phyloP scores from a whole-genome alignment of 2,888 invertebrate genomes.

The Euzetes globulus region DNA sequence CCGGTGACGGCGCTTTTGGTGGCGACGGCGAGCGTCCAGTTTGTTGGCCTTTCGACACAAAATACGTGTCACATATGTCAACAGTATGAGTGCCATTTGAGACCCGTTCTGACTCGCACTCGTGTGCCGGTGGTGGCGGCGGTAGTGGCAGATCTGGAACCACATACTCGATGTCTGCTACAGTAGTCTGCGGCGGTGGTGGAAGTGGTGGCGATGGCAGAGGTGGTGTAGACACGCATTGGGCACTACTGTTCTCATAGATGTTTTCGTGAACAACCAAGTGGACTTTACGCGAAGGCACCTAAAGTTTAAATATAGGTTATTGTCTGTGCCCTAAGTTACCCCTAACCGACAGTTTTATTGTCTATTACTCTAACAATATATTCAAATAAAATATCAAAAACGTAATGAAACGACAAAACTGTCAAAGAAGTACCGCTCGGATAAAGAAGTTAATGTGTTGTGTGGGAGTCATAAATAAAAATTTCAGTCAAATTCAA shows the following conservation, averaged over 20 bases:
- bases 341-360: background rate
- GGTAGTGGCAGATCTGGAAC: background rate
- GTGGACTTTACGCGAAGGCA: conserved; percentile 12
- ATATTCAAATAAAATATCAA: background rate
- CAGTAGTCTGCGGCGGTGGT: background rate
- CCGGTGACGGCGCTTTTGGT: background rate
- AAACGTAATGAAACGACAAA: background rate
- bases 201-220: background rate
- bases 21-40: background rate
- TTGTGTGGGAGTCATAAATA: background rate
- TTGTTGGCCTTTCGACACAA: background rate
- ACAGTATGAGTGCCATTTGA: background rate
- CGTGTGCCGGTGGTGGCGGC: background rate
- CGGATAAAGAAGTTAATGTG: background rate
- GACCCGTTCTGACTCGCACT: background rate
- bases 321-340: background rate
- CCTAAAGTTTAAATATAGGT: background rate
- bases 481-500: background rate
- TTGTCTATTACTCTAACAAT: background rate
- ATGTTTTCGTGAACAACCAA: conserved; percentile 5
- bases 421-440: background rate
- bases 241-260: conserved; percentile 3
- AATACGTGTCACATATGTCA: background rate
- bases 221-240: background rate
- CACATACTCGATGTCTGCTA: background rate